Percentiles rank a stretch among this genome's conserved stretches.
phyloP scores from a whole-genome alignment of 2,113 vertebrate genomes.

The Caloenas nicobarica region DNA sequence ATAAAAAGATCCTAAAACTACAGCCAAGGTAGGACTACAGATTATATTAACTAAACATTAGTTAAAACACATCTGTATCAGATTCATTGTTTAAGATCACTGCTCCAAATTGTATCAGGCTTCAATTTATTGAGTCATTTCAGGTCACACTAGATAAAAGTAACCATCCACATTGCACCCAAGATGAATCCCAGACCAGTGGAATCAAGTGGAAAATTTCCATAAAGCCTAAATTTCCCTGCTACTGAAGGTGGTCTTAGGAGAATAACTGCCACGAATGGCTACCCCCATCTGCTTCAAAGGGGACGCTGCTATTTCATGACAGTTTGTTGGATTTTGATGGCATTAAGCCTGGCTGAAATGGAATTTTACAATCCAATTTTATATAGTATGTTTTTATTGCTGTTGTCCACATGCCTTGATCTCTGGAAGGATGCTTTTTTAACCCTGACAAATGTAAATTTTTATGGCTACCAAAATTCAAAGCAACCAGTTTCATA shows the following conservation, averaged over 20 bases:
- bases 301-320: fast-evolving
- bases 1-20: background rate
- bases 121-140: background rate
- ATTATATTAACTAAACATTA: background rate
- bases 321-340: background rate
- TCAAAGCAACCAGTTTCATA: background rate
- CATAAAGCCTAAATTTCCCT: background rate
- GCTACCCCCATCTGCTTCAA: background rate
- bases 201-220: background rate
- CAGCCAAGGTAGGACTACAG: background rate
- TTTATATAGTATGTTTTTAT: background rate
- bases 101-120: background rate
- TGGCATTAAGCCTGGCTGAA: background rate
- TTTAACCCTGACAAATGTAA: background rate
- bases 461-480: background rate
- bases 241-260: background rate
- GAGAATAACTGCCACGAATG: background rate
- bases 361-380: background rate
- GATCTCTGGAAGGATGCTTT: background rate
- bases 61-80: background rate
- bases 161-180: background rate
- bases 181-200: background rate
- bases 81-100: background rate
- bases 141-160: background rate
- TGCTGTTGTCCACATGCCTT: background rate